Base-by-base conservation (phyloP, 1,140 invertebrate species). In the Drosophila dunni region DNA sequence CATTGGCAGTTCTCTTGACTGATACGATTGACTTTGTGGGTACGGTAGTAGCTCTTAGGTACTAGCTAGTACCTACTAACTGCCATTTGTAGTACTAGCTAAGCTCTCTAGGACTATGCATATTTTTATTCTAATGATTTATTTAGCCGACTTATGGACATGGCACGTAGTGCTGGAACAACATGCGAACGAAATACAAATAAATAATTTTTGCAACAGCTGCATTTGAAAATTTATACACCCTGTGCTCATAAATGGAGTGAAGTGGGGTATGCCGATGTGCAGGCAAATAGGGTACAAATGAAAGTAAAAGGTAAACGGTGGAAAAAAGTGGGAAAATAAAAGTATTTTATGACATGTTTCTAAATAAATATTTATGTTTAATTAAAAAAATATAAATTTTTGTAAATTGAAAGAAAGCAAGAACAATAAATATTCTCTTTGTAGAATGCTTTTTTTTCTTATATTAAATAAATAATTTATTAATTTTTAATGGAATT, bases 181-280 rank as follows among this genome's bases (percentile, higher is more conserved):
- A 78, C 78, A 78, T 79, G 74, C 56, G 65, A 79, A 57, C 65
- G 70, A 74, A 81, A 85, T 78, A 83, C 84, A 86, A 88, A 86
- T 86, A 86, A 86, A 86, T 83, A 64, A 83, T 76, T 79, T 86
- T 86, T 74, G 83, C 83, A 86, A 86, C 83, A 86, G 83, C 83
- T 88, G 83, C 83, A 86, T 75, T 83, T 86, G 83, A 82, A 82
- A 86, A 88, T 86, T 79, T 72, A 11, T 2, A 58, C 58, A 64
- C 62, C 50, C 50, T 45, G 8, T 15, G n/a, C 2, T 15, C 15
- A 40, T 33, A 24, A 38, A 13, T 9, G n/a, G 7, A 0, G 15
- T 33, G 13, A 3, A n/a, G 11, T 7, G 7, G 62, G 62, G 62
- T 64, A 64, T 64, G 38, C 48, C 11, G 1, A 2, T 20, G 15